phyloP scores from a whole-genome alignment of 2,113 vertebrate genomes.

The Campylomormyrus tamandua region DNA sequence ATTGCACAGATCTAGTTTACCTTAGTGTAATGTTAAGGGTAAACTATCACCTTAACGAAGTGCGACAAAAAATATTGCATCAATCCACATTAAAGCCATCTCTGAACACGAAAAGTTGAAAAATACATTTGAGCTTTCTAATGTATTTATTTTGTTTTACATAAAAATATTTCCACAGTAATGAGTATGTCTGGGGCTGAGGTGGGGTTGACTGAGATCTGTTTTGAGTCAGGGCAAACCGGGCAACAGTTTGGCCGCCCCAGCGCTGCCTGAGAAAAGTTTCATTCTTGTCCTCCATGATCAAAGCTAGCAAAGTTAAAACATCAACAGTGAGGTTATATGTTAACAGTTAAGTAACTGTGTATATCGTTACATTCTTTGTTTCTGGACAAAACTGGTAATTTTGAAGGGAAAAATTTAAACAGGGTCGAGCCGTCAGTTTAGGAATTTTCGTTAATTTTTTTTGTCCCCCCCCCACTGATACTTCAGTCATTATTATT shows the following conservation, averaged over 20 bases:
- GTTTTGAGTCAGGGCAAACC: not conserved
- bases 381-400: not conserved
- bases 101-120: constrained; percentile 17
- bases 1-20: constrained; percentile 58
- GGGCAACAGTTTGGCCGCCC: not conserved
- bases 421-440: not conserved
- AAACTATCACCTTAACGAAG: constrained; percentile 51
- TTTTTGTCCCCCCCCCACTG: not conserved
- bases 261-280: not conserved
- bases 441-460: not conserved
- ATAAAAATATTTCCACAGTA: constrained; percentile 7
- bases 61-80: constrained; percentile 45
- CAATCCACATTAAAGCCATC: constrained; percentile 46
- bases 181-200: not conserved
- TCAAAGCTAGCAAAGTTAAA: not conserved
- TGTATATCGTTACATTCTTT: not conserved
- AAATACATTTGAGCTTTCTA: not conserved
- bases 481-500: not conserved
- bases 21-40: constrained; percentile 44
- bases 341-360: not conserved
- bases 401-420: not conserved
- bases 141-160: not conserved
- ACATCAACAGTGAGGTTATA: not conserved
- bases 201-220: not conserved
- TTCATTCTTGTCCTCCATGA: not conserved